A percentile compares a stretch with the other conserved stretches of the same genome.
Conservation (phyloP, 2,797 vertebrate genomes). For the Rhinogobio ventralis region DNA sequence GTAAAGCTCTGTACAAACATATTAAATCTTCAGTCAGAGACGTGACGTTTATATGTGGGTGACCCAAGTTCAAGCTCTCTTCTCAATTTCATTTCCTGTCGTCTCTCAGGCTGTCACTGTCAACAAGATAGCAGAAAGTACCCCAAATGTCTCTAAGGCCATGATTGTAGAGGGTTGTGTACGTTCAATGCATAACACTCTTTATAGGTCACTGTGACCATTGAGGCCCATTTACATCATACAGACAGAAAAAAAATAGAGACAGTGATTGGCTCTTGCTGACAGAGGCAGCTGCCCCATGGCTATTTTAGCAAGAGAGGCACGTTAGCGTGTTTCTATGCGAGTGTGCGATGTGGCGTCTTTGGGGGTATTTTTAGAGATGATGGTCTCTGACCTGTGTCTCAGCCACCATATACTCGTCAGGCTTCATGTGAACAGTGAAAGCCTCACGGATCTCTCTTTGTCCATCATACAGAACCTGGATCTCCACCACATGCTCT, state of each 20-base stretch:
- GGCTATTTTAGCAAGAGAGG: constrained; percentile 79
- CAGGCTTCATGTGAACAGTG: constrained; percentile 87
- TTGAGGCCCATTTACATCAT: constrained; percentile 70
- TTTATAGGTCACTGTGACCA: constrained; percentile 75
- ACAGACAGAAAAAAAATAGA: constrained; percentile 74
- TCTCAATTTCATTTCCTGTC: background rate
- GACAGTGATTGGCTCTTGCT: constrained; percentile 70
- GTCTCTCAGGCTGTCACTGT: background rate
- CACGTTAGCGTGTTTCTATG: constrained; percentile 65
- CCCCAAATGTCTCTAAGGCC: background rate
- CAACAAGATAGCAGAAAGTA: background rate
- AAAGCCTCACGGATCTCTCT: constrained; percentile 90
- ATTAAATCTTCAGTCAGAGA: background rate
- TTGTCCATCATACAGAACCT: constrained; percentile 85
- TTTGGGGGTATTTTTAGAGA: constrained; percentile 53
- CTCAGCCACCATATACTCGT: constrained; percentile 89
- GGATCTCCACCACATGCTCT: constrained; percentile 84
- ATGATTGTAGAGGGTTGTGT: background rate
- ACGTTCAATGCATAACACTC: constrained; percentile 56
- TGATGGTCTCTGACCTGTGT: constrained; percentile 78
- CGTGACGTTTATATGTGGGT: background rate
- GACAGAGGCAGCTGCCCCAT: constrained; percentile 82
- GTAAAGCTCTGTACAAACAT: background rate
- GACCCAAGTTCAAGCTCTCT: background rate
- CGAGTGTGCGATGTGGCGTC: constrained; percentile 34